These are phyloP conservation scores for Acronicta alni DNA, from an alignment of 2,888 invertebrate species.

Conservation along the genomic window DNA sequence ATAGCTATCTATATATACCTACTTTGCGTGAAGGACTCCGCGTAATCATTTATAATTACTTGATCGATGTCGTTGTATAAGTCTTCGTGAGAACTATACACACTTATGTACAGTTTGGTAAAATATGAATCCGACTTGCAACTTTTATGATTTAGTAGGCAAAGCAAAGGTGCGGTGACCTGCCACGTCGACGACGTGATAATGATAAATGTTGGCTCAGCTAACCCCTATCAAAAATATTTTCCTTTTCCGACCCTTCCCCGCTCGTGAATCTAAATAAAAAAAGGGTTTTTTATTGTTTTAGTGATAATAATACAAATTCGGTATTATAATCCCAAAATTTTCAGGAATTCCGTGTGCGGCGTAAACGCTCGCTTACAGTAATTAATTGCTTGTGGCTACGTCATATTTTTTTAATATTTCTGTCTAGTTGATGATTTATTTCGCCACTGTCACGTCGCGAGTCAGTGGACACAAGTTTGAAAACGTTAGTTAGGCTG, in stretches of 20 bases:
- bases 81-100: slow-evolving; percentile 21
- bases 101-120: slow-evolving; percentile 31
- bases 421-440: slow-evolving; percentile 68
- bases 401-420: slow-evolving; percentile 75
- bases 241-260: slow-evolving; percentile 72
- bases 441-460: slow-evolving; percentile 63
- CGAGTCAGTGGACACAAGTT: slow-evolving; percentile 40
- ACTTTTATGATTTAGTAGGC: slow-evolving; percentile 71
- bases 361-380: slow-evolving; percentile 60
- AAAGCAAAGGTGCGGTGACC: slow-evolving; percentile 74
- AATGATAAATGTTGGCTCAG: slow-evolving; percentile 82
- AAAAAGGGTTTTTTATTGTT: slow-evolving; percentile 78
- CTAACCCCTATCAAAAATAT: slow-evolving; percentile 79
- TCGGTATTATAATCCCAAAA: slow-evolving; percentile 59
- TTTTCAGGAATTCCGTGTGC: slow-evolving; percentile 66
- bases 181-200: slow-evolving; percentile 79
- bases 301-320: slow-evolving; percentile 64
- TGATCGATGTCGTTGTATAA: slow-evolving; percentile 37
- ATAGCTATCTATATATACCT: slow-evolving; percentile 22
- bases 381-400: slow-evolving; percentile 74
- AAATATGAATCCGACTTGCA: slow-evolving; percentile 63
- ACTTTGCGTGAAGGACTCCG: slow-evolving; percentile 23
- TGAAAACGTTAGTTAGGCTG: slow-evolving; percentile 57
- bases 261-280: slow-evolving; percentile 64
- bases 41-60: slow-evolving; percentile 46